A percentile compares a stretch with the other conserved stretches of the same genome.
These are phyloP conservation scores for Homarus americanus DNA, from an alignment of 1,140 invertebrate species.

Conservation along the genomic window DNA sequence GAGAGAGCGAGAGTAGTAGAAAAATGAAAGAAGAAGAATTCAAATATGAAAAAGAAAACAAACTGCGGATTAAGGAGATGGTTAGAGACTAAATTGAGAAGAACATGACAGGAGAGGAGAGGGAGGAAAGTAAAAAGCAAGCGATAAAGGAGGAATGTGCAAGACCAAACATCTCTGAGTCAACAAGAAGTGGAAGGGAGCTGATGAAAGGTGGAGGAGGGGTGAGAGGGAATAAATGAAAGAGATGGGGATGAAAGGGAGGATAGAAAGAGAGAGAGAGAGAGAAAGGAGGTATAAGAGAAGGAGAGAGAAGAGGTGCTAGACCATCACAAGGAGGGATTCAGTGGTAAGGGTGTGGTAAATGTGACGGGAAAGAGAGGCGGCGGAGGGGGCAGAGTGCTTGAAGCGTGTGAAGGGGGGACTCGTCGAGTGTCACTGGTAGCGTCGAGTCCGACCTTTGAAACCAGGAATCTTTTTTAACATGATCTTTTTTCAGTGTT, in stretches of 20 bases:
- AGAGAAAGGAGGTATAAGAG: not conserved
- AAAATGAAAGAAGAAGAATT: not conserved
- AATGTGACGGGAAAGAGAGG: not conserved
- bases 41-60: too few relatives aligned
- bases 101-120: too few relatives aligned
- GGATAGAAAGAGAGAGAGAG: not conserved
- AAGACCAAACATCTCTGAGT: too few relatives aligned
- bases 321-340: not conserved
- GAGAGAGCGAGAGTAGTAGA: not conserved
- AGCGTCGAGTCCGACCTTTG: not conserved
- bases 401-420: not conserved
- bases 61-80: too few relatives aligned
- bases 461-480: not conserved
- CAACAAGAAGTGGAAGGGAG: not conserved
- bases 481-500: not conserved
- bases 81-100: too few relatives aligned
- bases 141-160: too few relatives aligned
- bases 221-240: not conserved
- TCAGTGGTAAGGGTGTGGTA: not conserved
- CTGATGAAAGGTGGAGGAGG: not conserved
- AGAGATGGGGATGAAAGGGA: not conserved
- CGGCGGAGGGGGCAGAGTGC: not conserved
- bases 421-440: not conserved
- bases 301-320: conserved; percentile 1
- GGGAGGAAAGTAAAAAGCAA: not conserved